Evolutionary conservation across 2,888 invertebrate species (phyloP).

Genomic region (Entomobrya proxima): DNA sequence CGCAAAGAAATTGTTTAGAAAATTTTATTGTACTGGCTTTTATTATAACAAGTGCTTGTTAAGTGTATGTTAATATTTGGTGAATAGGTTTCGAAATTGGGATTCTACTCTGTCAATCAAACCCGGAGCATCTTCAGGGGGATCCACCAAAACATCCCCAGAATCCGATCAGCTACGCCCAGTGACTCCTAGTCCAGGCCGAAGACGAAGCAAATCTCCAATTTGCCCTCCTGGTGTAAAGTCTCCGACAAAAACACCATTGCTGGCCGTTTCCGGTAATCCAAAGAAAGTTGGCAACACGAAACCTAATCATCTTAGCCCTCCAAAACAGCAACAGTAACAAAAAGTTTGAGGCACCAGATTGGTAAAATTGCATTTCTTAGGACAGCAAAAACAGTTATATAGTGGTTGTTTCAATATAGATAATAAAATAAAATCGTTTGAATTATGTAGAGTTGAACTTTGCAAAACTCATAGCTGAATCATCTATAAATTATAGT

Average conservation of each 20-base stretch:
- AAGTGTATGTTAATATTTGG: background rate
- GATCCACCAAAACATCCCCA: conserved; percentile 70
- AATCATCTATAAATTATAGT: too few relatives aligned
- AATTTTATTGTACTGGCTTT: too few relatives aligned
- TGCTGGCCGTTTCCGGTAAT: background rate
- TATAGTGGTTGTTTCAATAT: too few relatives aligned
- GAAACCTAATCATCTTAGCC: conserved; percentile 45
- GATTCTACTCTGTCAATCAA: conserved; percentile 73
- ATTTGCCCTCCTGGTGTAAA: conserved; percentile 58
- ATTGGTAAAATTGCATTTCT: too few relatives aligned
- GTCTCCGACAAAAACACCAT: conserved; percentile 61
- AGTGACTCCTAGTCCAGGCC: conserved; percentile 66
- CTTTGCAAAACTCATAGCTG: too few relatives aligned
- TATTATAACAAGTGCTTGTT: background rate
- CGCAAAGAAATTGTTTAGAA: background rate
- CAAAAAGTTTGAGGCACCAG: too few relatives aligned
- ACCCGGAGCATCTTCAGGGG: conserved; percentile 58
- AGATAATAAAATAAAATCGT: too few relatives aligned
- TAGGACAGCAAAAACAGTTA: too few relatives aligned
- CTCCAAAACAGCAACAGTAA: conserved; percentile 48
- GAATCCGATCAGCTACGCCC: conserved; percentile 68
- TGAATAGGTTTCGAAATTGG: conserved; percentile 73
- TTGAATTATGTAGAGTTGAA: too few relatives aligned
- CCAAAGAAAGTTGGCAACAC: background rate
- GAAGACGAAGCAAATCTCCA: conserved; percentile 61